phyloP scores from a whole-genome alignment of 1,140 invertebrate genomes.

The Armadillidium nasatum region DNA sequence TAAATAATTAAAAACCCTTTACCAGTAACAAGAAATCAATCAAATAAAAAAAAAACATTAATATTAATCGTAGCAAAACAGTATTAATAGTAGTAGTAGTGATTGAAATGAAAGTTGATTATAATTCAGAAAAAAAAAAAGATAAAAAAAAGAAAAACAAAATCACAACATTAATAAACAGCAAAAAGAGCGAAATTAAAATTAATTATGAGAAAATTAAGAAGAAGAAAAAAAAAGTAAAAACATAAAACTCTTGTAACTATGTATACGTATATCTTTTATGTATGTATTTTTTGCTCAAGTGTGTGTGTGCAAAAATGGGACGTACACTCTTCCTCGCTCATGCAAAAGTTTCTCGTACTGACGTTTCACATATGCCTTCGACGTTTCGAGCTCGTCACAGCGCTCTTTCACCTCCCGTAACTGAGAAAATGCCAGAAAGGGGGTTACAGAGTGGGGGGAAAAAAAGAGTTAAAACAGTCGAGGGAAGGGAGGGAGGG shows the following conservation, averaged over 20 bases:
- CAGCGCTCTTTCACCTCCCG: slow-evolving; percentile 32
- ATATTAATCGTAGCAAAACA: no score
- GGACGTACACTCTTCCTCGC: slow-evolving; percentile 24
- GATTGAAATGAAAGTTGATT: no score
- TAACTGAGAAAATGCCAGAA: background rate
- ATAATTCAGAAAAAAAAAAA: no score
- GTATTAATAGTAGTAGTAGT: no score
- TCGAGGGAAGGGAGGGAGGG: background rate
- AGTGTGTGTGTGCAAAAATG: background rate
- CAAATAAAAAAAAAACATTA: no score
- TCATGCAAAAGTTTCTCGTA: slow-evolving; percentile 38
- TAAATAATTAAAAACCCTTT: no score
- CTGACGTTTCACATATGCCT: slow-evolving; percentile 33
- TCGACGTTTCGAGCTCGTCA: slow-evolving; percentile 32
- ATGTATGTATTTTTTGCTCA: background rate
- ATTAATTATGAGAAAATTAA: no score
- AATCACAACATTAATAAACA: no score
- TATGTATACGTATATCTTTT: no score
- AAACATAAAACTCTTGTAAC: slow-evolving; percentile 21
- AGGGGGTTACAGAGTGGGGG: background rate
- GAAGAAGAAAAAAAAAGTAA: background rate
- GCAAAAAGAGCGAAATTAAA: no score
- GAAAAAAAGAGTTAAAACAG: background rate
- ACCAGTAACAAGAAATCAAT: no score
- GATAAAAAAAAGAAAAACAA: no score